phyloP scores from a whole-genome alignment of 1,140 invertebrate species.

The Elymnias hypermnestra region DNA sequence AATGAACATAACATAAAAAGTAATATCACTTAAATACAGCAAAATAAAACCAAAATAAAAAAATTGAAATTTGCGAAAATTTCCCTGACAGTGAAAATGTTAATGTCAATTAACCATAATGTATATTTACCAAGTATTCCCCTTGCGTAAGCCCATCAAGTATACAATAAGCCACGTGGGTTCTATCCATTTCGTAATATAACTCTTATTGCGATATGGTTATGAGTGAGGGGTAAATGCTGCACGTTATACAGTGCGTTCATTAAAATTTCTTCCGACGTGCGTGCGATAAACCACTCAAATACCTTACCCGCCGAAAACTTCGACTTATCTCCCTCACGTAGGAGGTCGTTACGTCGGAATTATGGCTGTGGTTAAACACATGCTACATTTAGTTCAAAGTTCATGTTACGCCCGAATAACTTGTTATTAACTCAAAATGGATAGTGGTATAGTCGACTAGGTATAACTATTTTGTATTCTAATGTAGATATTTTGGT shows the following conservation, averaged over 20 bases:
- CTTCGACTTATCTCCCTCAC: slow-evolving; percentile 70
- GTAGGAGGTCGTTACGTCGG: slow-evolving; percentile 61
- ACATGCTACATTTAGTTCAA: slow-evolving; percentile 72
- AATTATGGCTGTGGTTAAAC: slow-evolving; percentile 69
- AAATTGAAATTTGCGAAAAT: no score
- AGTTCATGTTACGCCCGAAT: slow-evolving; percentile 65
- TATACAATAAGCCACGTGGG: neutral
- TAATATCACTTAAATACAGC: no score
- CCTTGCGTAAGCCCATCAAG: neutral
- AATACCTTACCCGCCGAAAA: slow-evolving; percentile 54
- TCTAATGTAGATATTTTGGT: no score
- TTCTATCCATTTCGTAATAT: neutral
- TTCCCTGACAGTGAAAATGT: no score
- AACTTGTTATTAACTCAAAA: slow-evolving; percentile 53
- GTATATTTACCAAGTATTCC: slow-evolving; percentile 1
- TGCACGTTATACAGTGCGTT: no score
- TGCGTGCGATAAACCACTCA: slow-evolving; percentile 63
- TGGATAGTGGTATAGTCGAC: slow-evolving; percentile 16
- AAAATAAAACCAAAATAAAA: no score
- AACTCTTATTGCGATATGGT: neutral
- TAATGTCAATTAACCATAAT: slow-evolving; percentile 6
- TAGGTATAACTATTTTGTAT: no score
- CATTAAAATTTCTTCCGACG: slow-evolving; percentile 65
- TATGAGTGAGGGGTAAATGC: neutral
- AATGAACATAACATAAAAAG: no score